Evolutionary conservation across 2,888 invertebrate genomes (phyloP).

Genomic region (Dryomyza anilis): DNA sequence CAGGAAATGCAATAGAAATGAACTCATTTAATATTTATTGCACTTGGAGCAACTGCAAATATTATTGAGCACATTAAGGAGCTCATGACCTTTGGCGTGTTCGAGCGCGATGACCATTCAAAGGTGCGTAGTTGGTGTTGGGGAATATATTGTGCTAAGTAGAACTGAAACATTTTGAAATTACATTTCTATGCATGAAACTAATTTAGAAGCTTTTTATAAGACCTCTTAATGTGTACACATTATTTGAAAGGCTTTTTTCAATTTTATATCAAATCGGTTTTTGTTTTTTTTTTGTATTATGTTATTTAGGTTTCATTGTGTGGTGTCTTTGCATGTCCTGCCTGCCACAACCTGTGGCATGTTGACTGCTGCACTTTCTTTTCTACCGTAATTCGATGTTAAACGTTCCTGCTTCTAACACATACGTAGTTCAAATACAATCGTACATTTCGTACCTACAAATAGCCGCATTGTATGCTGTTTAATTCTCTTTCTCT

Average conservation of each 20-base stretch:
- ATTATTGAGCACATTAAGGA: neutral
- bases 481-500: neutral
- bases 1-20: neutral
- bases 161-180: too few species aligned
- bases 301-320: neutral
- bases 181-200: neutral
- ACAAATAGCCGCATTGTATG: neutral
- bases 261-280: neutral
- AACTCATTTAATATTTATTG: too few species aligned
- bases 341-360: slow-evolving; percentile 41
- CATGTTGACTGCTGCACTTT: slow-evolving; percentile 26
- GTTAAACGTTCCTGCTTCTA: neutral
- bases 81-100: neutral
- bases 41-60: slow-evolving; percentile 1
- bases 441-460: slow-evolving; percentile 20
- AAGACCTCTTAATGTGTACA: neutral
- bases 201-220: neutral
- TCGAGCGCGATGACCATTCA: neutral
- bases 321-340: neutral
- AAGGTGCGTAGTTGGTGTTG: neutral
- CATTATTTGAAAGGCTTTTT: neutral
- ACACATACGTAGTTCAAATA: neutral
- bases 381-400: neutral
- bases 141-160: neutral
- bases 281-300: neutral